Percentiles rank a stretch among this genome's conserved stretches.
These are phyloP conservation scores for Cliona cf. orientalis DNA, from an alignment of 37 sponge, comb jelly and placozoan genomes.

Conservation along the genomic window DNA sequence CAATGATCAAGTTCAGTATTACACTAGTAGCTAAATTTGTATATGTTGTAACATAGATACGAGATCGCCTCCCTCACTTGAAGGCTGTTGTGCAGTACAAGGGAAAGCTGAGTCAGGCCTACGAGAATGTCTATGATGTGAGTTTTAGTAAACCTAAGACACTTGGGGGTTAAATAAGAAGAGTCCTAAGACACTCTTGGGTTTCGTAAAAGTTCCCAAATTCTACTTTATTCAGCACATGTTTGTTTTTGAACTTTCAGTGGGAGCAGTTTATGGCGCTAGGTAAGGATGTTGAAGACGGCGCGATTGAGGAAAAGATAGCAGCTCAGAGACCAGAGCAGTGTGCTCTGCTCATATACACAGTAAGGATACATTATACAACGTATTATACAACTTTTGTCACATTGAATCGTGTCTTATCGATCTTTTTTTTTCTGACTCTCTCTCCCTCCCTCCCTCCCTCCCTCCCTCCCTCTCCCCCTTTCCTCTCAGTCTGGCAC, in stretches of 20 bases:
- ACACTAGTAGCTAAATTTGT: neutral
- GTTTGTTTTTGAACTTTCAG: constrained; percentile 9
- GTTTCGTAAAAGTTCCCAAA: neutral
- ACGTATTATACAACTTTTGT: neutral
- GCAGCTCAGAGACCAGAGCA: constrained; percentile 63
- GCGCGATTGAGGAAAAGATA: constrained; percentile 64
- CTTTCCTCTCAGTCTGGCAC: constrained; percentile 83
- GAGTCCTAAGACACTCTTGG: neutral
- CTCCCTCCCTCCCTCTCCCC: constrained; percentile 3
- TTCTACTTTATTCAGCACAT: neutral
- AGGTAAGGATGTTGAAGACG: constrained; percentile 64
- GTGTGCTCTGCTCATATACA: constrained; percentile 87
- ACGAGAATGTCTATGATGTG: constrained; percentile 78
- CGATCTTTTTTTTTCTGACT: constrained; percentile 21
- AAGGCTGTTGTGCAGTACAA: constrained; percentile 95
- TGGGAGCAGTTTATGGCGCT: constrained; percentile 89
- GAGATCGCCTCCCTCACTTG: constrained; percentile 83
- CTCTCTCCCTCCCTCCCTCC: constrained; percentile 14
- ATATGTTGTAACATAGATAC: constrained; percentile 51
- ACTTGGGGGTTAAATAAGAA: no score
- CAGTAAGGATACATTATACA: constrained; percentile 48
- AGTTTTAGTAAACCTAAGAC: no score
- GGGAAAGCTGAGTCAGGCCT: constrained; percentile 70
- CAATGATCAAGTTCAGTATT: neutral
- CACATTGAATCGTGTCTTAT: neutral